Evolutionary conservation across 2,113 vertebrate genomes (phyloP), one percentile per base, ranked within the genome.

Genomic region (Piprites chloris): DNA sequence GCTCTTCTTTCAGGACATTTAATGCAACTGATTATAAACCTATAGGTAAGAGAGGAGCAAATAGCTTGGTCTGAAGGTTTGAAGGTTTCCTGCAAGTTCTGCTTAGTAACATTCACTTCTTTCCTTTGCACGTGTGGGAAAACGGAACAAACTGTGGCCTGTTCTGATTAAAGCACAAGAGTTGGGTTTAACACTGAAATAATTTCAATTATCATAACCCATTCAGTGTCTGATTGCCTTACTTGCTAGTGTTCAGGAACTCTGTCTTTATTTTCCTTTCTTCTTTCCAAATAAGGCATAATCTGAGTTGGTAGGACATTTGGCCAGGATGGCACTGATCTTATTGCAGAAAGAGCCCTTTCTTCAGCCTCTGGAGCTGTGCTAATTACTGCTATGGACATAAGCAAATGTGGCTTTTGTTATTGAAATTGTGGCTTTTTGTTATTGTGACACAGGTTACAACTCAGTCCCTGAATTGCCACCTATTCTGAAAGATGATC

Each of bases 11-110:
- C 95, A 98, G 99, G 87, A 99, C 99, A 39, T 99, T 99, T 95
- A 99, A 99, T 95, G 99, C 99, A 92, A 99, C 99, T 20, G 99
- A 99, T 96, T 99, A 99, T 97, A 99, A 99, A 97, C 99, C 99
- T 49, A 99, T 99, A 73, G 99, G 99, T 99, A 96, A 98, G 97
- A 30, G 42, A 66, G 41, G 24, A 77, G 15, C 72, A 63, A 77
- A 11, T 47, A 67, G 55, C 27, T 67, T 86, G 55, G 14, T 77
- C 17, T 86, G 71, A 52, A 73, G 21, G 14, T 52, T 71, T 87
- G 52, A 80, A 66, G 21, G 3, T 41, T 73, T 77, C 49, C 20
- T 82, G 7, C 11, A 71, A 71, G 47, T 78, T 89, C 22, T 90
- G 32, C 32, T 44, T 56, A 39, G 17, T 84, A 83, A 56, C 6